Evolutionary conservation across 2,113 vertebrate species (phyloP), one percentile per base, ranked within the genome.

Genomic region (Sterrhoptilus dennistouni): DNA sequence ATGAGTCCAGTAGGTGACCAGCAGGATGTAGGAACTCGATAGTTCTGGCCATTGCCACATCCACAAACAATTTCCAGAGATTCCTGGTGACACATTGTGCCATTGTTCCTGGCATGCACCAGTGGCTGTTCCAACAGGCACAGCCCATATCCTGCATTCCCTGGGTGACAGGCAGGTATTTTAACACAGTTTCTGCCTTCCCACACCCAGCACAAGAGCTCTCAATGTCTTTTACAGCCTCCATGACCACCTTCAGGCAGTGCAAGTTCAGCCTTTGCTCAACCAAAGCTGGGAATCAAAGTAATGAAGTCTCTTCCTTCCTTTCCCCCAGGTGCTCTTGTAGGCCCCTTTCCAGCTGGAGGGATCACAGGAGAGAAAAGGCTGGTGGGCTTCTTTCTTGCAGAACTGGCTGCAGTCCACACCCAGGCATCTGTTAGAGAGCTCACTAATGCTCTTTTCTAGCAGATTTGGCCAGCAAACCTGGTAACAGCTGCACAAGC

Each of bases 401-500:
- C 56, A 82, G 69, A 47, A 31, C 64, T 95, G 94, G 93, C 86
- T 4, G 7, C 77, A 47, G 20, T 84, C 93, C 94, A 95, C 76
- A 20, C 52, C 60, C 40, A 77, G 87, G 53, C 94, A 95, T 93
- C 86, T 94, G 87, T 22, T 17, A 28, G 69, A 66, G 42, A 27
- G 31, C 69, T 91, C 64, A 60, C 60, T 68, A 40, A 65, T 53
- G 83, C 77, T 84, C 70, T 84, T 90, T 36, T 19, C 1, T 15
- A 64, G 65, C 6, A 31, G 18, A 68, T 82, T 71, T 95, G 91
- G 94, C 93, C 72, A 45, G 21, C 12, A 93, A 95, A 84, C 28
- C 70, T 42, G 76, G 64, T 66, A 95, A 89, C 94, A 97, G 89
- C 95, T 95, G 93, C 87, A 68, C 1, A 8, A 95, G 65, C 80